Evolutionary conservation across 2,113 vertebrate genomes (phyloP), one percentile per base, ranked within the genome.

Genomic region (Epinephelus lanceolatus): DNA sequence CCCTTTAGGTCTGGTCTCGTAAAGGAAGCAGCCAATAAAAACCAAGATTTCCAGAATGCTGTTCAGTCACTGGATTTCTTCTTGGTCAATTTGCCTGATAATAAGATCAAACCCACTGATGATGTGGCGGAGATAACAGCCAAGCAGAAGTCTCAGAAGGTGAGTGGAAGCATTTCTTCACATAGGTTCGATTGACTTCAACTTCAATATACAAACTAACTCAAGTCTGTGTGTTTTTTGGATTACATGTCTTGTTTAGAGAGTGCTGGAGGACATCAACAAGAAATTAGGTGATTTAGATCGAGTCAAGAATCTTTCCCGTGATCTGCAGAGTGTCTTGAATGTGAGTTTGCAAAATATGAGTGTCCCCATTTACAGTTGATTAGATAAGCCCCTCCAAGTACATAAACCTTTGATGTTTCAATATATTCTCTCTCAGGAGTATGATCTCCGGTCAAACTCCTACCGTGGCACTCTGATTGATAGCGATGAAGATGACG

Each of bases 71-170:
- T 99, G 89, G 96, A 96, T 80, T 95, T 96, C 88, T 99, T 97
- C 94, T 92, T 99, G 89, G 94, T 96, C 82, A 97, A 96, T 78
- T 89, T 99, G 52, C 97, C 97, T 15, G 94, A 75, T 76, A 95
- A 96, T 78, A 89, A 91, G 57, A 89, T 97, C 66, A 91, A 86
- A 73, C 92, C 96, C 30, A 93, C 85, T 0, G 97, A 98, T 14
- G 94, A 95, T 40, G 89, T 95, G 7, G 94, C 92, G 59, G 95
- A 97, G 90, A 85, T 97, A 27, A 91, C 84, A 27, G 92, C 95
- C 90, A 99, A 98, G 89, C 91, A 97, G 60, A 96, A 95, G 87
- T 95, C 96, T 10, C 97, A 99, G 93, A 96, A 95, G 97, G 98
- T 99, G 74, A 79, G 88, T 79, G 10, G 33, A 59, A 66, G 2